Evolutionary conservation across 2,888 invertebrate species (phyloP), one percentile per base, ranked within the genome.

Genomic region (Noctuana brunneofusca): DNA sequence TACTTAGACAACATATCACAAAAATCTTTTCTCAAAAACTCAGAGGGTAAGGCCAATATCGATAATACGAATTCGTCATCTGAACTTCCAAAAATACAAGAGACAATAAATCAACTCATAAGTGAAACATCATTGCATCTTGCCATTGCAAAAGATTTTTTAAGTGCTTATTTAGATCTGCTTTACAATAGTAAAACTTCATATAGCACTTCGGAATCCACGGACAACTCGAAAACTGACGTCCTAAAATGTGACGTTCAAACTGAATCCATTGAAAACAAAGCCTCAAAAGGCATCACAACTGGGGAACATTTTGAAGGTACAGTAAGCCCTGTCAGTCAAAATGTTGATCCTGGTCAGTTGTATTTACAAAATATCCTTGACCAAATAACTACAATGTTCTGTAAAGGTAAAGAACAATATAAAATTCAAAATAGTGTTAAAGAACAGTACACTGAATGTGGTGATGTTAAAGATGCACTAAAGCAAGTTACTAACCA

Each of bases 361-460:
- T 57, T 76, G 30, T 83, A 85, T 57, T 69, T 89, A 0, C 83
- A 83, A 72, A 76, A 83, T 55, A 72, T 87, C 12, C 62, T 89
- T 9, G 80, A 86, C 22, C 85, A 86, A 75, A 80, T 87, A 32
- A 81, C 84, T 20, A 78, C 76, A 0, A 76, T 86, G 67, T 84
- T 84, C 63, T 73, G 80, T 0, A 81, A 75, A 69, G 43, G 20
- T 35, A 53, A 53, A 11, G 30, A 46, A 8, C 11, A 32, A 14
- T 18, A 6, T 8, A 14, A 65, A 43, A 11, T 32, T 32, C 20
- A 65, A 68, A 57, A 65, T 64, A 27, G 64, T 32, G 67, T 5
- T 57, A 58, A 16, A 60, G 18, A 65, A n/a, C 50, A 56, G 18
- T 49, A 69, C 48, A 64, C 63, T 24, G 68, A 70, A 56, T 60